Percentiles rank a stretch among this genome's conserved stretches.
Evolutionary conservation across 2,797 vertebrate species (phyloP).

Genomic region (Mus spretus): DNA sequence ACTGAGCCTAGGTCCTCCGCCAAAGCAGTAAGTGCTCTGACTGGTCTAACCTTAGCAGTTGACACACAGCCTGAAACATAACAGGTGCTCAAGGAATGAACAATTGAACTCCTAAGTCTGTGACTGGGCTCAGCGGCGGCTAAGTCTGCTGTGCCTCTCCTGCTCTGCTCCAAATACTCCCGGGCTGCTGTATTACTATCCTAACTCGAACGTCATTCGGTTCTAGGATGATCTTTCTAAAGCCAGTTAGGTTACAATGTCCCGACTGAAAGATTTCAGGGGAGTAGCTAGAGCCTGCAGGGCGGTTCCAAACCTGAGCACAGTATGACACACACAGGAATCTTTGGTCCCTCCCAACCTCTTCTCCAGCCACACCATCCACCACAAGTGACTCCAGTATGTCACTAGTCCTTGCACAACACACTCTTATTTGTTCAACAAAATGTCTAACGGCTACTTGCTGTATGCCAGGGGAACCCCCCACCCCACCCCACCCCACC

Average conservation of each 20-base stretch:
- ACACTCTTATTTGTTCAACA: neutral
- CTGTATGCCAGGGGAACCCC: neutral
- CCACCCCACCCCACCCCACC: too few relatives aligned
- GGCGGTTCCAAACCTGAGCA: neutral
- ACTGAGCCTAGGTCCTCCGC: neutral
- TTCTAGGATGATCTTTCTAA: conserved; percentile 54
- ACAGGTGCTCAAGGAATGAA: neutral
- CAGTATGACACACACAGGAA: neutral
- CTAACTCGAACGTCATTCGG: conserved; percentile 4
- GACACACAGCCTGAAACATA: neutral
- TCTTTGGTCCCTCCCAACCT: neutral
- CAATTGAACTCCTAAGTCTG: conserved; percentile 7
- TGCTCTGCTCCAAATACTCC: conserved; percentile 37
- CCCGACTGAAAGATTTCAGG: neutral
- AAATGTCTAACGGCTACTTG: neutral
- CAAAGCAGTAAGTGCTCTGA: neutral
- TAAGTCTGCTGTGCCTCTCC: neutral
- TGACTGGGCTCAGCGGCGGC: neutral
- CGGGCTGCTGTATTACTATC: neutral
- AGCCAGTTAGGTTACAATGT: conserved; percentile 41
- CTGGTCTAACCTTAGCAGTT: neutral
- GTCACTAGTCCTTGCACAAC: neutral
- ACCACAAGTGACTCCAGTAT: neutral
- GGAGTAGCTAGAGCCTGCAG: neutral
- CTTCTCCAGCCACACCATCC: neutral